Percentiles rank a stretch among this genome's conserved stretches.
Evolutionary conservation across 2,888 invertebrate species (phyloP).

Genomic region (Oxyteleia sp.): DNA sequence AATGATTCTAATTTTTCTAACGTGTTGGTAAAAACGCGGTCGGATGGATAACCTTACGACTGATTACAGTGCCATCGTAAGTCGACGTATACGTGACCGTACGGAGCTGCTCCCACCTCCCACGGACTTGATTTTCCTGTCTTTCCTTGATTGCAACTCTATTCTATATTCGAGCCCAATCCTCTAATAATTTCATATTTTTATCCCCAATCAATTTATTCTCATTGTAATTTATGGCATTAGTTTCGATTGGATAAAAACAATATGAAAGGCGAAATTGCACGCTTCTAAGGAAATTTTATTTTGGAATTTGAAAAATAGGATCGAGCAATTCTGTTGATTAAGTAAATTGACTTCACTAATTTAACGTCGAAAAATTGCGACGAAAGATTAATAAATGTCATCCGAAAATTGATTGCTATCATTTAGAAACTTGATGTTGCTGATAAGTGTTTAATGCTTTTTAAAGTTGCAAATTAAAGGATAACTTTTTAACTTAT

Average conservation of each 20-base stretch:
- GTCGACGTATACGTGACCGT: slow-evolving; percentile 36
- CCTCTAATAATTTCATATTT: slow-evolving; percentile 22
- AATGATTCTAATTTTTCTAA: slow-evolving; percentile 41
- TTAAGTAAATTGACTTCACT: not conserved
- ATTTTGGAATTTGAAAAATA: not conserved
- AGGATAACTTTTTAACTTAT: too few species aligned
- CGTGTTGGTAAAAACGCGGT: slow-evolving; percentile 26
- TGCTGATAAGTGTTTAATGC: too few species aligned
- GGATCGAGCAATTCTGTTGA: too few species aligned
- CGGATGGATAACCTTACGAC: slow-evolving; percentile 29
- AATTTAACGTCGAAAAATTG: not conserved
- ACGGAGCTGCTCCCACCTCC: slow-evolving; percentile 25
- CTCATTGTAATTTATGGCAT: not conserved
- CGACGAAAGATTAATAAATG: too few species aligned
- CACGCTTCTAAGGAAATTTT: not conserved
- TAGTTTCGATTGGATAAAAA: not conserved
- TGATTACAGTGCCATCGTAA: slow-evolving; percentile 31
- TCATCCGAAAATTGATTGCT: too few species aligned
- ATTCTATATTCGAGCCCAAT: slow-evolving; percentile 19
- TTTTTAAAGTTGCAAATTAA: too few species aligned
- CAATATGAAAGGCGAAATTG: not conserved
- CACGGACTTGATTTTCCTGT: slow-evolving; percentile 29
- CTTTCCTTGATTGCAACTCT: slow-evolving; percentile 27
- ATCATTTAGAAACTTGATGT: too few species aligned
- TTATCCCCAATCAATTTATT: slow-evolving; percentile 24